phyloP scores from a whole-genome alignment of 2,113 vertebrate species.

The Paracanthobrama guichenoti region DNA sequence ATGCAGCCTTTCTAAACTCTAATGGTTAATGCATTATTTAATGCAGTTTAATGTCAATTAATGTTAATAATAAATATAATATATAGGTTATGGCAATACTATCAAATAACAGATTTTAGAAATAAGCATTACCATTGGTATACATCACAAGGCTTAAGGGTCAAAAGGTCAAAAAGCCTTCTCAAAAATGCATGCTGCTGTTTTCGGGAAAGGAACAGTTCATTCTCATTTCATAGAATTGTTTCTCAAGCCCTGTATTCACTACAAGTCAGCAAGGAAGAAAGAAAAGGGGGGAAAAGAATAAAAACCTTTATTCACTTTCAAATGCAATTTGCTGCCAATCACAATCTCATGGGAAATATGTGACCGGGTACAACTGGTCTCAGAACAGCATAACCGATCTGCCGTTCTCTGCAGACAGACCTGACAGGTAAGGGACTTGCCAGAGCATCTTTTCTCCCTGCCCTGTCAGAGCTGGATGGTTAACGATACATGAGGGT shows the following conservation, averaged over 20 bases:
- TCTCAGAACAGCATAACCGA: slow-evolving; percentile 5
- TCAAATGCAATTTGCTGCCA: not conserved
- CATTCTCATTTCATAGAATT: not conserved
- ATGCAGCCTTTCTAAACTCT: not conserved
- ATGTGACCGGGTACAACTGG: not conserved
- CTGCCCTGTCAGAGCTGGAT: not conserved
- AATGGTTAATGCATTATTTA: not conserved
- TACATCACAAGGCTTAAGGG: not conserved
- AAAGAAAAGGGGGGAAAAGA: not conserved
- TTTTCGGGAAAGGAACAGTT: not conserved
- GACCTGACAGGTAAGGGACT: slow-evolving; percentile 14
- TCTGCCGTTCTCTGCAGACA: not conserved
- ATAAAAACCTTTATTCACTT: not conserved
- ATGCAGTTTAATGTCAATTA: not conserved
- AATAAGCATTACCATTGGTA: not conserved
- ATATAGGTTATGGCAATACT: not conserved
- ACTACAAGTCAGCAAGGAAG: not conserved
- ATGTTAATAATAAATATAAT: not conserved
- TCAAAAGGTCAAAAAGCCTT: not conserved
- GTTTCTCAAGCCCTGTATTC: not conserved
- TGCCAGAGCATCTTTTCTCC: slow-evolving; percentile 17
- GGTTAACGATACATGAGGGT: slow-evolving; percentile 21
- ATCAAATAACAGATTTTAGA: not conserved
- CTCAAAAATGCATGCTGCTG: not conserved
- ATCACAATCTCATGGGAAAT: not conserved